Evolutionary conservation across 2,113 vertebrate species (phyloP).

Genomic region (Cinclus cinclus): DNA sequence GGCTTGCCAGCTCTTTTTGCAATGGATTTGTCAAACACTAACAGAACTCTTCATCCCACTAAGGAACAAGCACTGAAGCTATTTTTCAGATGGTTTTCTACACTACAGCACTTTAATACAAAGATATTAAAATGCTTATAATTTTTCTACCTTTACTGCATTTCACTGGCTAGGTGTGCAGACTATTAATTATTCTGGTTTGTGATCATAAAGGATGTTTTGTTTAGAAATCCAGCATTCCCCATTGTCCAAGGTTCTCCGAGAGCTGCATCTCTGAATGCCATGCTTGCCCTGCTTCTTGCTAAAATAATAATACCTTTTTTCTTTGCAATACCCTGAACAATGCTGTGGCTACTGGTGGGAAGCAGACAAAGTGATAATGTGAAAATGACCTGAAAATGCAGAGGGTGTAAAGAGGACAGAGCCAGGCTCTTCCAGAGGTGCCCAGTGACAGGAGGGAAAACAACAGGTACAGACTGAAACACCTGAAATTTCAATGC

Average conservation of each 20-base stretch:
- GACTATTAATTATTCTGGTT: neutral
- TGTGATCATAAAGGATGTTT: neutral
- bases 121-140: neutral
- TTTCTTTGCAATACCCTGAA: neutral
- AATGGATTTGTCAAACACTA: neutral
- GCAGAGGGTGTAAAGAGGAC: neutral
- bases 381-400: neutral
- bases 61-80: neutral
- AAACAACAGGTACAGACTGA: neutral
- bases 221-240: neutral
- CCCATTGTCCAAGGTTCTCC: neutral
- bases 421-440: neutral
- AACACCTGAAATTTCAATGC: neutral
- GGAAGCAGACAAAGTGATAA: neutral
- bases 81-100: neutral
- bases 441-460: neutral
- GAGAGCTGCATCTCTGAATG: neutral
- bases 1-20: neutral
- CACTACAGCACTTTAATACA: neutral
- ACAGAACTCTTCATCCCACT: neutral
- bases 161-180: neutral
- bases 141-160: neutral
- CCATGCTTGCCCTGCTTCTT: accelerated
- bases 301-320: neutral
- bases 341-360: neutral